phyloP scores from a whole-genome alignment of 2,113 vertebrate genomes.

The Isichthys henryi region DNA sequence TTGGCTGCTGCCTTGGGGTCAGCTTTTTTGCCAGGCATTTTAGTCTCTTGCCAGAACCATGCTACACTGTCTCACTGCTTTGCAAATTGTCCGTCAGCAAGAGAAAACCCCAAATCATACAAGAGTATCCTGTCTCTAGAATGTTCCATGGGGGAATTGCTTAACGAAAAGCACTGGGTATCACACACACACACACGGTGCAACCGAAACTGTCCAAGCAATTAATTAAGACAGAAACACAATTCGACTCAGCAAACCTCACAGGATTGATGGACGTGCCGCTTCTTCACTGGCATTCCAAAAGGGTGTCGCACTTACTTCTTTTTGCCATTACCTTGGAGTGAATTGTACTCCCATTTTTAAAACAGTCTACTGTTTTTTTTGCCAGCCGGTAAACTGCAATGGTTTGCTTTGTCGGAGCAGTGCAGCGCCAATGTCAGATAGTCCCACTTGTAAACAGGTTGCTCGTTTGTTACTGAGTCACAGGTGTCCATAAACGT shows the following conservation, averaged over 20 bases:
- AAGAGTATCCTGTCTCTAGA: constrained; percentile 25
- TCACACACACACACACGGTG: not conserved
- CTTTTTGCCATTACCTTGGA: constrained; percentile 26
- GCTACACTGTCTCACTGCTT: constrained; percentile 30
- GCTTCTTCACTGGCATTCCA: constrained; percentile 1
- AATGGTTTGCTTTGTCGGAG: constrained; percentile 38
- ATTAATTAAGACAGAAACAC: constrained; percentile 6
- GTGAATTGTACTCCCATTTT: constrained; percentile 26
- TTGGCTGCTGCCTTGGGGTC: constrained; percentile 47
- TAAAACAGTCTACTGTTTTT: constrained; percentile 26
- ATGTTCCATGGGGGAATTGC: constrained; percentile 6
- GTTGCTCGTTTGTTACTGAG: constrained; percentile 26
- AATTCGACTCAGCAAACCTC: not conserved
- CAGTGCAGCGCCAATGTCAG: constrained; percentile 44
- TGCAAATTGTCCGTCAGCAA: constrained; percentile 13
- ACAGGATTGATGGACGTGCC: constrained; percentile 2
- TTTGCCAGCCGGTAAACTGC: not conserved
- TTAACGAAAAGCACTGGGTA: constrained; percentile 16
- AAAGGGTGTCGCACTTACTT: constrained; percentile 1
- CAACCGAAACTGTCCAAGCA: not conserved
- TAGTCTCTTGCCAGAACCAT: constrained; percentile 43
- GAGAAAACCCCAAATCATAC: constrained; percentile 20
- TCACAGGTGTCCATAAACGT: constrained; percentile 49
- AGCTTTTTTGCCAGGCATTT: constrained; percentile 74
- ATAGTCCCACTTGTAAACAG: constrained; percentile 47